These are phyloP conservation scores for Calliphora vicina DNA, from an alignment of 1,140 invertebrate species.

Conservation along the genomic window DNA sequence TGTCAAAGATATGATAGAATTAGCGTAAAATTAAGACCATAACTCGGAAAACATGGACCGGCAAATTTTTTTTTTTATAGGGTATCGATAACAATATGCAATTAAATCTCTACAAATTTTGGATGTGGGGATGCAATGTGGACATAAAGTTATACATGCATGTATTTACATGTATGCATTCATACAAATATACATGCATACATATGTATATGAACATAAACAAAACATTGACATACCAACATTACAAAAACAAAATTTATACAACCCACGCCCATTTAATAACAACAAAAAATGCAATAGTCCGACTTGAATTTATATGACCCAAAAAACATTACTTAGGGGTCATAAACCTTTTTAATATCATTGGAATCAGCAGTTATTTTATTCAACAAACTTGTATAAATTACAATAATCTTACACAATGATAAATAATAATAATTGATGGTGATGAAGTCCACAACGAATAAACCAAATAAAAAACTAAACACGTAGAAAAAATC, in stretches of 20 bases:
- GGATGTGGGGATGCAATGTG: too few relatives aligned
- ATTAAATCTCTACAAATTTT: too few relatives aligned
- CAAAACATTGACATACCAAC: conserved; percentile 47
- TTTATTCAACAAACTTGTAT: not conserved
- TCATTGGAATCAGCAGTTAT: not conserved
- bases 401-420: conserved; percentile 9
- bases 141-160: too few relatives aligned
- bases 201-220: conserved; percentile 45
- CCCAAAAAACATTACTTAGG: not conserved
- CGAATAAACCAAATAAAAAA: not conserved
- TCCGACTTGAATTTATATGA: not conserved
- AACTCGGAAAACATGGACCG: too few relatives aligned
- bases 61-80: too few relatives aligned
- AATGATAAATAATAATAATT: not conserved
- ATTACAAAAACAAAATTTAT: conserved; percentile 39
- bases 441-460: not conserved
- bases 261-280: conserved; percentile 34
- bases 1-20: too few relatives aligned
- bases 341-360: conserved; percentile 6
- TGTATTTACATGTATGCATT: too few relatives aligned
- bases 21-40: too few relatives aligned
- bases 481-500: not conserved
- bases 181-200: not conserved
- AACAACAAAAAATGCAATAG: not conserved
- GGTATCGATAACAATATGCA: too few relatives aligned